Evolutionary conservation across 2,888 invertebrate genomes (phyloP).

Genomic region (Calliopum simillimum): DNA sequence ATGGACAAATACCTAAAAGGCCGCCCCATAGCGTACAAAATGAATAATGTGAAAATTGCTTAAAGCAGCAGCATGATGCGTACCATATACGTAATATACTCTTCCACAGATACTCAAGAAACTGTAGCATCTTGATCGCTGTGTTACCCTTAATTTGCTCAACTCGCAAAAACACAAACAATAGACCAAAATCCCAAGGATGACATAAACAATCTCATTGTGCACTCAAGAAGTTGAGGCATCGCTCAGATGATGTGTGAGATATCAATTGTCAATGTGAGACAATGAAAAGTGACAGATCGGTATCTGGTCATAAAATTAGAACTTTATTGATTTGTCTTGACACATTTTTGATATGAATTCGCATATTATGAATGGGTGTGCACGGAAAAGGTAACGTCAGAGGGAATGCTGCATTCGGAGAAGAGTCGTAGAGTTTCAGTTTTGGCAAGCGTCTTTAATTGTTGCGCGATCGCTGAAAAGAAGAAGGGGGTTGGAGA

Average conservation of each 20-base stretch:
- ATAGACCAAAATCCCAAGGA: conserved; percentile 46
- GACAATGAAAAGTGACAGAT: conserved; percentile 49
- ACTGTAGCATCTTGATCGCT: not conserved
- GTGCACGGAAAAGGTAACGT: conserved; percentile 29
- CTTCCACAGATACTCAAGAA: not conserved
- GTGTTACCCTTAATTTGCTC: conserved; percentile 21
- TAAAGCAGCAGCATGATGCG: not conserved
- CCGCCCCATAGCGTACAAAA: not conserved
- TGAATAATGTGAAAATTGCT: conserved; percentile 24
- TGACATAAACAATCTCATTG: conserved; percentile 63
- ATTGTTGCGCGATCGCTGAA: conserved; percentile 16
- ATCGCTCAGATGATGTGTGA: conserved; percentile 50
- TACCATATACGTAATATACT: too few relatives aligned
- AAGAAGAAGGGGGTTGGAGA: not conserved
- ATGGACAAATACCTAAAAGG: conserved; percentile 9
- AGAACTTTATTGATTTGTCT: conserved; percentile 65
- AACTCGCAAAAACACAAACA: conserved; percentile 29
- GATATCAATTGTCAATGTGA: conserved; percentile 44
- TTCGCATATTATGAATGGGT: conserved; percentile 47
- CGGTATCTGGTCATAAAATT: conserved; percentile 58
- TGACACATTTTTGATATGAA: conserved; percentile 51
- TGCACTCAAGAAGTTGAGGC: conserved; percentile 48
- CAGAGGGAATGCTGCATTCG: too few relatives aligned
- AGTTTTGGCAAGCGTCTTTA: conserved; percentile 16
- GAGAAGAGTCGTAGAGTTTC: not conserved